Conservation (phyloP, 2,113 vertebrate species). For the Salminus brasiliensis region DNA sequence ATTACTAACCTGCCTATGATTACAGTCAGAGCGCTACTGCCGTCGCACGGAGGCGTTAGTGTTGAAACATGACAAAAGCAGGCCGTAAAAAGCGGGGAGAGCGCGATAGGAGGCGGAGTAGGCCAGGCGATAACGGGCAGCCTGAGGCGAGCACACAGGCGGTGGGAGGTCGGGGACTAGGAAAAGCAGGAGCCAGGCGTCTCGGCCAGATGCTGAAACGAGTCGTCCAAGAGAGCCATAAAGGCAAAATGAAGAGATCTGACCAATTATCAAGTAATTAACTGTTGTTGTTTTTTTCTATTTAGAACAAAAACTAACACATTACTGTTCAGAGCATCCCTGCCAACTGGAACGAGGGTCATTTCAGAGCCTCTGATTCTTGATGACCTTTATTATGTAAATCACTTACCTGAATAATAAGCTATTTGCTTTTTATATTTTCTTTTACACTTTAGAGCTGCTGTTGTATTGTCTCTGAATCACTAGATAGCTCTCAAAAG, state of each 20-base stretch:
- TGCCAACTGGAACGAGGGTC: too few species aligned
- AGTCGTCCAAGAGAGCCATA: conserved; percentile 10
- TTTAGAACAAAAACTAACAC: too few species aligned
- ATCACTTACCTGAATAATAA: too few species aligned
- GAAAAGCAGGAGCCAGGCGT: conserved; percentile 31
- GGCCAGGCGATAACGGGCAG: neutral
- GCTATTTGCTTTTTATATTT: too few species aligned
- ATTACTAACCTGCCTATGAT: neutral
- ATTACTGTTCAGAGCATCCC: too few species aligned
- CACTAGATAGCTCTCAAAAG: too few species aligned
- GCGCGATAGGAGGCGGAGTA: neutral
- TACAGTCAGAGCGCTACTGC: too few species aligned
- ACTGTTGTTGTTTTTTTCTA: neutral
- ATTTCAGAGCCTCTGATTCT: too few species aligned
- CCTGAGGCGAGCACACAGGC: neutral
- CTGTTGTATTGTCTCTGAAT: too few species aligned
- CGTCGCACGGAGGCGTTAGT: neutral
- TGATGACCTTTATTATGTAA: too few species aligned
- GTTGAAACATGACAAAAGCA: neutral
- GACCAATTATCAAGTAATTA: conserved; percentile 29
- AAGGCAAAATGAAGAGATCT: conserved; percentile 1
- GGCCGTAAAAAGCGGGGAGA: neutral
- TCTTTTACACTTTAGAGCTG: too few species aligned
- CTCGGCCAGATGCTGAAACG: conserved; percentile 36
- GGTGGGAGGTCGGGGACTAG: neutral